These are phyloP conservation scores for Zaprionus tsacasi DNA, from an alignment of 1,140 invertebrate species.

Conservation along the genomic window DNA sequence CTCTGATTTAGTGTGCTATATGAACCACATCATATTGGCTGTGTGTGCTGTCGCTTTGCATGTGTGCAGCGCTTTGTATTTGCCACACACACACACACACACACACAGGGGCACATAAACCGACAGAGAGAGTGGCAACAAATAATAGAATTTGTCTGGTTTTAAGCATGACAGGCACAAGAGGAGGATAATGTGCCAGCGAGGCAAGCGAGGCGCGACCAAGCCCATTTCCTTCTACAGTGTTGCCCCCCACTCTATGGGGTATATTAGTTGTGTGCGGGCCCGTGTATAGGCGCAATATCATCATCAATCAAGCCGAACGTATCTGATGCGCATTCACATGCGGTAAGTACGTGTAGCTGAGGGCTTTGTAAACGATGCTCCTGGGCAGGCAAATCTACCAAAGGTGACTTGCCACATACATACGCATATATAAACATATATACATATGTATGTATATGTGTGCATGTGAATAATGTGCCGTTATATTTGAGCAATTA, in stretches of 20 bases:
- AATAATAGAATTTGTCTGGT: conserved; percentile 70
- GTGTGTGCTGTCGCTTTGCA: conserved; percentile 20
- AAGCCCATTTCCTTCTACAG: conserved; percentile 36
- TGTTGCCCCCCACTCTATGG: no score
- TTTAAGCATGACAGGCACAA: conserved; percentile 60
- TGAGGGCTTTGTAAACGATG: conserved; percentile 52
- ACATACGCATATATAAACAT: background rate
- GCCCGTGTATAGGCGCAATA: conserved; percentile 49
- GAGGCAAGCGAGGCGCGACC: conserved; percentile 47
- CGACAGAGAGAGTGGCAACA: conserved; percentile 48
- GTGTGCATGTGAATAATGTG: background rate
- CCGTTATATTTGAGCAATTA: background rate
- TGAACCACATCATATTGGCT: conserved; percentile 47
- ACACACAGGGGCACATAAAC: background rate
- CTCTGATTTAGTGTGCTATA: conserved; percentile 47
- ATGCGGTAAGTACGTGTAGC: conserved; percentile 35
- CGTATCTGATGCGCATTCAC: conserved; percentile 74
- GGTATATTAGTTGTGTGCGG: conserved; percentile 13
- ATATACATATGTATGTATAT: background rate
- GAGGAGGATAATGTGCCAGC: conserved; percentile 62
- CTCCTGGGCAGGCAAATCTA: conserved; percentile 55
- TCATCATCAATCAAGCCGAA: conserved; percentile 74
- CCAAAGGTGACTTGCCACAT: conserved; percentile 32
- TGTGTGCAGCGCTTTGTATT: conserved; percentile 42
- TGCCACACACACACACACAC: conserved; percentile 19